Evolutionary conservation across 2,113 vertebrate species (phyloP).

Genomic region (Scomber colias): DNA sequence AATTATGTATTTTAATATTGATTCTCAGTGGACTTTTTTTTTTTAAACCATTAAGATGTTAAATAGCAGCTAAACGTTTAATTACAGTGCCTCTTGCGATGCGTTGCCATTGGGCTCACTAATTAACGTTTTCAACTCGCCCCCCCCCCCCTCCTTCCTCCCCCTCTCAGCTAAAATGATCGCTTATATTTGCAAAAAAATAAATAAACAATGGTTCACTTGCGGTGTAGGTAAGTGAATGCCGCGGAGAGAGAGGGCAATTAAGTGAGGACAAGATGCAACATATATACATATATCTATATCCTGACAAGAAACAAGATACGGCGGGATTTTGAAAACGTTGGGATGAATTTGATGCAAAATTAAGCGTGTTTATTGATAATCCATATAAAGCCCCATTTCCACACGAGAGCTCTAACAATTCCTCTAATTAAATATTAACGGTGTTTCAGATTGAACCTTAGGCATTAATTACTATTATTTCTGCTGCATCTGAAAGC

Average conservation of each 20-base stretch:
- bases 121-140: conserved; percentile 78
- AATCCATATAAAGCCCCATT: conserved; percentile 81
- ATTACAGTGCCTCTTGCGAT: conserved; percentile 74
- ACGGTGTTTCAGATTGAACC: conserved; percentile 75
- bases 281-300: conserved; percentile 20
- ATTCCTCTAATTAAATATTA: conserved; percentile 83
- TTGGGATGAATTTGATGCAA: conserved; percentile 71
- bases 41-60: conserved; percentile 72
- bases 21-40: conserved; percentile 75
- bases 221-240: conserved; percentile 66
- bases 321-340: conserved; percentile 66
- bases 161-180: conserved; percentile 54
- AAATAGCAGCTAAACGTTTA: conserved; percentile 81
- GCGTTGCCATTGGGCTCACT: conserved; percentile 81
- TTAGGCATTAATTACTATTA: conserved; percentile 77
- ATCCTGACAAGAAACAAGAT: conserved; percentile 68
- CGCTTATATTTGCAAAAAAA: conserved; percentile 73
- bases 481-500: conserved; percentile 63
- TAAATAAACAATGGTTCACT: conserved; percentile 77
- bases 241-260: conserved; percentile 57
- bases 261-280: conserved; percentile 68
- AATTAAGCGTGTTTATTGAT: conserved; percentile 84
- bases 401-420: conserved; percentile 73
- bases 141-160: conserved; percentile 8
- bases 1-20: conserved; percentile 70